Evolutionary conservation across 23 tunicate species (phyloP), one percentile per base, ranked within the genome.

Genomic region (Styela plicata): DNA sequence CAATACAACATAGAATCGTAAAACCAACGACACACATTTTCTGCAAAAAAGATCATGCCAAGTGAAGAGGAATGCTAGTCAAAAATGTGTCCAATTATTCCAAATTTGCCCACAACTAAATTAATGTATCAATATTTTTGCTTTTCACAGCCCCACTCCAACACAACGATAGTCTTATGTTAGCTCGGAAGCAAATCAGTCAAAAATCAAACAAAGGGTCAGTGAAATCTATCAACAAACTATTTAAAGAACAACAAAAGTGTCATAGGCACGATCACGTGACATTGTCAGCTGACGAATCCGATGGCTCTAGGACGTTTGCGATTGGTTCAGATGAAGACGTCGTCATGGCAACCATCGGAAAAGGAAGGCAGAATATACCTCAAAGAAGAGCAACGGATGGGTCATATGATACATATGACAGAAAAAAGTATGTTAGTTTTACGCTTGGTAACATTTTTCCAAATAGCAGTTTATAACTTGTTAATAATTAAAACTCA

Each of bases 91-190:
- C n/a, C n/a, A n/a, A n/a, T n/a, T n/a, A n/a, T n/a, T n/a, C n/a
- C n/a, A n/a, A n/a, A n/a, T n/a, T n/a, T n/a, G n/a, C n/a, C n/a
- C n/a, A n/a, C n/a, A n/a, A n/a, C n/a, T n/a, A n/a, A n/a, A n/a
- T n/a, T n/a, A n/a, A n/a, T n/a, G n/a, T n/a, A n/a, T n/a, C 57
- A 44, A 44, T 5, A 44, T 44, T 13, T 44, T 44, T 44, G 10
- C 57, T 44, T 44, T 44, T 44, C 57, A n/a, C n/a, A 44, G 57
- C 57, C 7, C 57, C 57, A 44, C 57, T 67, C 30, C 71, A 67
- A 1, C 71, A 67, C 24, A 67, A 67, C 71, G 71, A 67, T 67
- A 67, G 71, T 24, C 71, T 67, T 18, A 67, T 67, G 71, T 29
- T 67, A 24, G 22, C 71, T 29, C 71, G 71, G 24, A 67, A 67